Evolutionary conservation across 2,797 vertebrate genomes (phyloP).

Genomic region (Clarias platycephalus): DNA sequence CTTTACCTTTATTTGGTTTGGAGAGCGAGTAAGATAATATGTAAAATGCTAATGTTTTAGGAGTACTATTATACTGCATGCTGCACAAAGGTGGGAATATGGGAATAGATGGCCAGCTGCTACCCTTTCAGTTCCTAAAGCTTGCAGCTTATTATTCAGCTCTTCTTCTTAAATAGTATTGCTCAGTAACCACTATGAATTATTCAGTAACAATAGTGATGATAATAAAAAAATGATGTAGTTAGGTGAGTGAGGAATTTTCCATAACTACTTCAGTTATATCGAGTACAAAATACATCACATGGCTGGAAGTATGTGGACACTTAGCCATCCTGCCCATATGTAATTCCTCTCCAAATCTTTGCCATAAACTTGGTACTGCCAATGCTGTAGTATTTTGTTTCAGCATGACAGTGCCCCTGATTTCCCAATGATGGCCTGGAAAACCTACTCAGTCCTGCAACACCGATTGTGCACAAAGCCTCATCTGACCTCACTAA

Average conservation of each 20-base stretch:
- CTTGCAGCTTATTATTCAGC: not conserved
- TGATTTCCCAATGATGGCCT: not conserved
- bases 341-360: not conserved
- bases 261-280: not conserved
- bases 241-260: not conserved
- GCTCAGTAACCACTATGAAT: not conserved
- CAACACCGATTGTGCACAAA: not conserved
- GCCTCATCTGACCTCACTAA: not conserved
- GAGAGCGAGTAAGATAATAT: slow-evolving; percentile 1
- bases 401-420: not conserved
- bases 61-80: slow-evolving; percentile 12
- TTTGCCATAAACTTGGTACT: not conserved
- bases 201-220: not conserved
- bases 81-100: slow-evolving; percentile 10
- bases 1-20: slow-evolving; percentile 11
- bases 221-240: not conserved
- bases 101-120: not conserved
- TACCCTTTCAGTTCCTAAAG: not conserved
- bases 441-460: no score
- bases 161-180: not conserved
- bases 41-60: slow-evolving; percentile 4
- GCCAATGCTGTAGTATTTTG: not conserved
- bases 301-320: not conserved
- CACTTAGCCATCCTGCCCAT: not conserved
- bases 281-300: not conserved